Evolutionary conservation across 2,888 invertebrate genomes (phyloP).

Genomic region (Salticus scenicus): DNA sequence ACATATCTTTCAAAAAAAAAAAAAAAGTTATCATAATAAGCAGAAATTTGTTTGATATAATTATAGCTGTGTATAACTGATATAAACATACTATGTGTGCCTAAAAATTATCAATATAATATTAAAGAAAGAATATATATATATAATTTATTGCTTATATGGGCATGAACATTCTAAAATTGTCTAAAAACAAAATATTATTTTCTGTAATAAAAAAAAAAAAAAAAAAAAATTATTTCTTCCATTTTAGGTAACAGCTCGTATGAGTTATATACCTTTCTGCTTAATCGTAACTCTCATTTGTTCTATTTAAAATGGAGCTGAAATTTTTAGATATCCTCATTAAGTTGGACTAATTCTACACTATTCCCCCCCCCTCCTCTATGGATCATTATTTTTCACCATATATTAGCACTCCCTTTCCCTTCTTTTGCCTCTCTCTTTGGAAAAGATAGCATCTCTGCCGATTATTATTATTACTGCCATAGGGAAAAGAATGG

Average conservation of each 20-base stretch:
- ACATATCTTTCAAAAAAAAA: no score
- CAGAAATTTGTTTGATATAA: no score
- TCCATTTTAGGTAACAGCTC: constrained; percentile 28
- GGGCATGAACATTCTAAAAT: no score
- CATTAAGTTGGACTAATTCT: constrained; percentile 40
- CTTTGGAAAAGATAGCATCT: constrained; percentile 38
- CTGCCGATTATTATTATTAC: constrained; percentile 49
- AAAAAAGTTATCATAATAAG: no score
- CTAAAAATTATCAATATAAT: no score
- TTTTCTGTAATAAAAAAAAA: no score
- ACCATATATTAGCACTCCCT: not conserved
- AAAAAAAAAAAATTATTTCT: no score
- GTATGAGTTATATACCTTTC: constrained; percentile 39
- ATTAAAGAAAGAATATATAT: no score
- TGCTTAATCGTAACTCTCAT: constrained; percentile 45
- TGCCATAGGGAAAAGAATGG: constrained; percentile 31
- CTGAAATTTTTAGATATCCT: constrained; percentile 50
- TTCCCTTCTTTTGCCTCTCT: not conserved
- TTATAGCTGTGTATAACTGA: no score
- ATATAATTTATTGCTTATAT: no score
- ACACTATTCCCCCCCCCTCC: constrained; percentile 11
- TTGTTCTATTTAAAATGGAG: constrained; percentile 19
- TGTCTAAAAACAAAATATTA: no score
- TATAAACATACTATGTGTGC: no score
- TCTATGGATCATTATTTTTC: constrained; percentile 8